Percentiles rank a stretch among this genome's conserved stretches.
phyloP scores from a whole-genome alignment of 2,797 vertebrate species.

The Kryptolebias ocellatus region DNA sequence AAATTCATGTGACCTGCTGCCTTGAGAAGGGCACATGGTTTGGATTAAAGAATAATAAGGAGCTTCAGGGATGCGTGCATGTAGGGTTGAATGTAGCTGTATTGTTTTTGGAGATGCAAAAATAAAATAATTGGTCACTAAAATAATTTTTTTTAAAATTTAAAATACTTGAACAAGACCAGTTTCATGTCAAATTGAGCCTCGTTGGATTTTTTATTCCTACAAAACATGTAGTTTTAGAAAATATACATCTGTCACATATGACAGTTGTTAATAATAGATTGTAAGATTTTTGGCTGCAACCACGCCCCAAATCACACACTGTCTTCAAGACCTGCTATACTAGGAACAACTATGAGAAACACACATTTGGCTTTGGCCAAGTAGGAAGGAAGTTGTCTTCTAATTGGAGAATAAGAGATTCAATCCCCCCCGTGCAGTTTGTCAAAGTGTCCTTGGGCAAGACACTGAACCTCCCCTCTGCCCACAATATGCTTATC shows the following conservation, averaged over 20 bases:
- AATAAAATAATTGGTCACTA: background rate
- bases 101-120: conserved; percentile 12
- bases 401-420: background rate
- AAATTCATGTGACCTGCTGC: conserved; percentile 75
- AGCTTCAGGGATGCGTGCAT: conserved; percentile 35
- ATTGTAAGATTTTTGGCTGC: background rate
- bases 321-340: conserved; percentile 43
- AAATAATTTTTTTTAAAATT: background rate
- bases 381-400: conserved; percentile 3
- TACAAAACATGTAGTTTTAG: too few species aligned
- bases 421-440: too few species aligned
- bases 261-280: too few species aligned
- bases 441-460: too few species aligned
- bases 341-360: conserved; percentile 35
- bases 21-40: conserved; percentile 65
- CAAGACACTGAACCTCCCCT: too few species aligned
- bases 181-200: too few species aligned
- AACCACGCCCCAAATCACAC: conserved; percentile 11
- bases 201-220: too few species aligned
- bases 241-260: background rate
- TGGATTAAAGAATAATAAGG: conserved; percentile 69
- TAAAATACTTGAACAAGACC: too few species aligned
- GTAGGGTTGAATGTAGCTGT: background rate
- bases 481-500: too few species aligned
- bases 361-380: conserved; percentile 24